A percentile compares a stretch with the other conserved stretches of the same genome.
Evolutionary conservation across 92 coral and sea anemone species (phyloP).

Genomic region (Zoanthus sociatus): DNA sequence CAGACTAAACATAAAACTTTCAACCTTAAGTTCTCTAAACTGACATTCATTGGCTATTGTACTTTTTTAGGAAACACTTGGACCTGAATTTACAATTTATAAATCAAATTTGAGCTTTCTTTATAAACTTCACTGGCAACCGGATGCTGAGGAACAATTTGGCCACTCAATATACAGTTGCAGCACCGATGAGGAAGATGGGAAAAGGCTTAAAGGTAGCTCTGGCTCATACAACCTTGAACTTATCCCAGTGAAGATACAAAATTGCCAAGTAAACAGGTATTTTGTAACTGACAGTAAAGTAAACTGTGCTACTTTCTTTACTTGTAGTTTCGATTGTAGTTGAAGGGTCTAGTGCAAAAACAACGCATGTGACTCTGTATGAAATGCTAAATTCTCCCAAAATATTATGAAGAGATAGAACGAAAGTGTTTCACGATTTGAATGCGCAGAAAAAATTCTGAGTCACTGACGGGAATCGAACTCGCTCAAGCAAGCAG

Average conservation of each 20-base stretch:
- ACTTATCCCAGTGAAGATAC: conserved; percentile 23
- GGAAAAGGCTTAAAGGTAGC: neutral
- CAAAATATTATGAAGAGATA: no score
- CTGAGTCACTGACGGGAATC: no score
- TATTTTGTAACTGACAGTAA: neutral
- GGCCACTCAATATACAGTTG: neutral
- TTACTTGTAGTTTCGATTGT: no score
- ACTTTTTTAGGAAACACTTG: conserved; percentile 31
- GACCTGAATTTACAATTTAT: conserved; percentile 23
- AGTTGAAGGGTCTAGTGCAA: no score
- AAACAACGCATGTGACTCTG: no score
- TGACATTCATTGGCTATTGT: neutral
- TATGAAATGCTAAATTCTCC: no score
- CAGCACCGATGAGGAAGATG: neutral
- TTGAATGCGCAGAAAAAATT: no score
- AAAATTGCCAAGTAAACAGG: conserved; percentile 40
- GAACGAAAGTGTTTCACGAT: no score
- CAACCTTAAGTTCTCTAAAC: no score
- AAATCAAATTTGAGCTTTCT: conserved; percentile 38
- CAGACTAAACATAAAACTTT: no score
- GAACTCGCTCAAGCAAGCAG: no score
- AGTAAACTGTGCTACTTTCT: no score
- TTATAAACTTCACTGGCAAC: conserved; percentile 16
- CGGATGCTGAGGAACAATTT: neutral
- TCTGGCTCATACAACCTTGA: conserved; percentile 16